Evolutionary conservation across 1,140 invertebrate genomes (phyloP).

Genomic region (Brachionus koreanus): DNA sequence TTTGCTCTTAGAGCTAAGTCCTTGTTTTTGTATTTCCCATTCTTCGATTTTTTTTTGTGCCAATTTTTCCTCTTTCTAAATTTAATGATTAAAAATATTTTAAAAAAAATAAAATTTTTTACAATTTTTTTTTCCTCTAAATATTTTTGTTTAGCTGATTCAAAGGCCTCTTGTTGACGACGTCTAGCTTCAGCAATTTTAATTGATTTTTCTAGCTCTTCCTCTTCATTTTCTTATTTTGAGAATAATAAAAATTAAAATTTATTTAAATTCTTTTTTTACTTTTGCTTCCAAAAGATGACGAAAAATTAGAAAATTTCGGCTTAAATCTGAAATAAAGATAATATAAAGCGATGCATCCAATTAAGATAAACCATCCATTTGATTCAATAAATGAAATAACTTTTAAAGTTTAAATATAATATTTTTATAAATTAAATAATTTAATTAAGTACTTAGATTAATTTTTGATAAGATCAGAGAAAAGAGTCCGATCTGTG

Average conservation of each 20-base stretch:
- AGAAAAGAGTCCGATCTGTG: neutral
- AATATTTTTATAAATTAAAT: neutral
- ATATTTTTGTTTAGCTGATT: conserved; percentile 5
- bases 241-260: no score
- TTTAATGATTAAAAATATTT: neutral
- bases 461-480: neutral
- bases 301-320: neutral
- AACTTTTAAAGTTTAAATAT: neutral
- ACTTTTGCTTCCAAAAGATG: neutral
- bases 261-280: neutral
- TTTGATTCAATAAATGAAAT: conserved; percentile 30
- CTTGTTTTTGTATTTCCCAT: conserved; percentile 26
- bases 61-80: neutral
- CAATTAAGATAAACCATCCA: conserved; percentile 27
- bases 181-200: conserved; percentile 13
- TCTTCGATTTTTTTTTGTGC: neutral
- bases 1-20: neutral
- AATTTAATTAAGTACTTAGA: neutral
- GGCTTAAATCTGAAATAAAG: neutral
- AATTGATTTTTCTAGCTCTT: neutral
- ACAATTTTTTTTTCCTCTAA: conserved; percentile 30
- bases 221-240: conserved; percentile 21
- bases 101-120: neutral
- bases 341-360: neutral
- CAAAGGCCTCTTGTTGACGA: conserved; percentile 17